These are phyloP conservation scores for Ctenopoma kingsleyae DNA, from an alignment of 2,797 vertebrate species.

Conservation along the genomic window DNA sequence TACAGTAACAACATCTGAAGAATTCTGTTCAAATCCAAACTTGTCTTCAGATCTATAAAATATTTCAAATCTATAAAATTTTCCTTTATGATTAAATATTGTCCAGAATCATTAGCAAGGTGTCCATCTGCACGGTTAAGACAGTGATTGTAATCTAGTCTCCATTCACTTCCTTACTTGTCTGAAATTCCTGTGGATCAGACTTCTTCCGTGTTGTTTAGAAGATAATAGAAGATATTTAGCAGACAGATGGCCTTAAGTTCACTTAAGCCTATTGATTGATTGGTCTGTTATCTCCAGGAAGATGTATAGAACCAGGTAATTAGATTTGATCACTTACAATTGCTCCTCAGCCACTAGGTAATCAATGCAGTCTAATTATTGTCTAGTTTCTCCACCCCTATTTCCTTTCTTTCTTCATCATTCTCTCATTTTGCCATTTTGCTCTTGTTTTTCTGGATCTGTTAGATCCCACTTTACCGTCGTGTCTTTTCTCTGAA, in stretches of 20 bases:
- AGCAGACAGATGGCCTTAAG: constrained; percentile 75
- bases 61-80: constrained; percentile 6
- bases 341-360: constrained; percentile 74
- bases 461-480: constrained; percentile 5
- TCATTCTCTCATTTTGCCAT: constrained; percentile 30
- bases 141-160: constrained; percentile 16
- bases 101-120: constrained; percentile 11
- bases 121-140: constrained; percentile 29
- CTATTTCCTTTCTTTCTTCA: constrained; percentile 44
- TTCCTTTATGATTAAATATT: constrained; percentile 22
- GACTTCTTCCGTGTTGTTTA: constrained; percentile 61
- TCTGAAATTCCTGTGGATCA: constrained; percentile 50
- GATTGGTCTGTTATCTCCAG: constrained; percentile 76
- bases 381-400: constrained; percentile 61
- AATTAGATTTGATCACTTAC: constrained; percentile 85
- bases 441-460: neutral
- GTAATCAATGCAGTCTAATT: constrained; percentile 78
- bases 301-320: constrained; percentile 75
- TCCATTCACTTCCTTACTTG: constrained; percentile 41
- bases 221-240: constrained; percentile 64
- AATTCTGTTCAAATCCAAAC: constrained; percentile 11
- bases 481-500: constrained; percentile 8
- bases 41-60: constrained; percentile 6
- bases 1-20: constrained; percentile 5
- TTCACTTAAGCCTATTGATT: constrained; percentile 78